Conservation (phyloP, 2,113 vertebrate genomes). For the Anthoscopus minutus region DNA sequence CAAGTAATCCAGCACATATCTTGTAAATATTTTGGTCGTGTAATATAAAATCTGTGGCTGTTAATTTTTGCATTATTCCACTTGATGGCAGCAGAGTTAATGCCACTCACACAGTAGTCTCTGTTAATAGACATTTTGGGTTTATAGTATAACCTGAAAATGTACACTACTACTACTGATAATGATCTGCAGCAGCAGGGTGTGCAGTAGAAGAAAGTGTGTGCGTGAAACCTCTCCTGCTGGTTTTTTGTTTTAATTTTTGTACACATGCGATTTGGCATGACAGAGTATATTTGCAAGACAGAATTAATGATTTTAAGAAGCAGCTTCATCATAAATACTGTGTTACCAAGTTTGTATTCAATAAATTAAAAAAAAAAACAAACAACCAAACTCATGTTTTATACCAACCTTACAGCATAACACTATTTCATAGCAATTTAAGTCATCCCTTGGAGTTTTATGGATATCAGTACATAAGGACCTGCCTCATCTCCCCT, state of each 20-base stretch:
- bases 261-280: neutral
- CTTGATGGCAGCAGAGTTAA: slow-evolving; percentile 33
- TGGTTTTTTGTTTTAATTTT: neutral
- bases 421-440: neutral
- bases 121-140: neutral
- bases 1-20: neutral
- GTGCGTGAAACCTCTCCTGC: neutral
- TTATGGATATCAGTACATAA: neutral
- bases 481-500: neutral
- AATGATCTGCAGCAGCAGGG: neutral
- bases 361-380: neutral
- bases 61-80: neutral
- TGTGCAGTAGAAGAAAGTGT: neutral
- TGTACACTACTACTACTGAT: neutral
- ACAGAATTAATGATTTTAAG: neutral
- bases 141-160: neutral
- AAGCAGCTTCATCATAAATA: neutral
- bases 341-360: neutral
- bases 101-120: too few relatives aligned
- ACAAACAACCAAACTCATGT: neutral
- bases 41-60: neutral
- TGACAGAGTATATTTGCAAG: neutral
- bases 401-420: neutral
- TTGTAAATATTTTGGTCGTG: neutral
- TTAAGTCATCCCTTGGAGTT: neutral